A percentile compares a stretch with the other conserved stretches of the same genome.
Conservation (phyloP, 2,797 vertebrate genomes). For the Poeciliopsis paucimaculata region DNA sequence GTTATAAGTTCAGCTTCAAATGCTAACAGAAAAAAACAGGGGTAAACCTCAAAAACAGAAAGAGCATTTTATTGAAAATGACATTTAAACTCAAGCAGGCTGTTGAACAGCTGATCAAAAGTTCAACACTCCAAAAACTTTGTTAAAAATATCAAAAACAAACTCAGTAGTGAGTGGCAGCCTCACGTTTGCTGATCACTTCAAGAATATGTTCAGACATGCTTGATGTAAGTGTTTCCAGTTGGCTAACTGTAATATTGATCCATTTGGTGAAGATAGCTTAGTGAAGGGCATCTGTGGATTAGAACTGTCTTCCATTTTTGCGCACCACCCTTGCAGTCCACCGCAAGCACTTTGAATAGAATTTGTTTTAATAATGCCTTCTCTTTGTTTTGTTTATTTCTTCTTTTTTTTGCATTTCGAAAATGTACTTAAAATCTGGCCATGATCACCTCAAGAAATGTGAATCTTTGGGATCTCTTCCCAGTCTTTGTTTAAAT, state of each 20-base stretch:
- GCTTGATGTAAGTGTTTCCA: slow-evolving; percentile 1
- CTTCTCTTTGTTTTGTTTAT: background rate
- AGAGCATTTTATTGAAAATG: background rate
- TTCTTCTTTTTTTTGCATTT: background rate
- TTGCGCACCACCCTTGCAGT: background rate
- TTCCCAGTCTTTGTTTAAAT: background rate
- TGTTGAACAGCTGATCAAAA: background rate
- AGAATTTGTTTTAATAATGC: background rate
- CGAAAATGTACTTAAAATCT: background rate
- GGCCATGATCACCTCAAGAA: background rate
- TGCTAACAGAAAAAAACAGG: background rate
- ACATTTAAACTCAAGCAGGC: background rate
- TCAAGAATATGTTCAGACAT: background rate
- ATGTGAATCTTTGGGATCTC: background rate
- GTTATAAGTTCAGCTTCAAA: background rate
- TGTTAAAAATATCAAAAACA: background rate
- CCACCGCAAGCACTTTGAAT: background rate
- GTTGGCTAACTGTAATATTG: background rate
- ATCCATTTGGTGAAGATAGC: background rate
- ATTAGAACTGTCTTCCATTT: background rate
- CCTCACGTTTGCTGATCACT: background rate
- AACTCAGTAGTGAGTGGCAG: background rate
- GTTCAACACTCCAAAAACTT: background rate
- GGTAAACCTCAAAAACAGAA: background rate
- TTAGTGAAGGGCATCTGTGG: background rate